A percentile compares a stretch with the other conserved stretches of the same genome.
Evolutionary conservation across 2,888 invertebrate genomes (phyloP).

Genomic region (Folsomia candida): DNA sequence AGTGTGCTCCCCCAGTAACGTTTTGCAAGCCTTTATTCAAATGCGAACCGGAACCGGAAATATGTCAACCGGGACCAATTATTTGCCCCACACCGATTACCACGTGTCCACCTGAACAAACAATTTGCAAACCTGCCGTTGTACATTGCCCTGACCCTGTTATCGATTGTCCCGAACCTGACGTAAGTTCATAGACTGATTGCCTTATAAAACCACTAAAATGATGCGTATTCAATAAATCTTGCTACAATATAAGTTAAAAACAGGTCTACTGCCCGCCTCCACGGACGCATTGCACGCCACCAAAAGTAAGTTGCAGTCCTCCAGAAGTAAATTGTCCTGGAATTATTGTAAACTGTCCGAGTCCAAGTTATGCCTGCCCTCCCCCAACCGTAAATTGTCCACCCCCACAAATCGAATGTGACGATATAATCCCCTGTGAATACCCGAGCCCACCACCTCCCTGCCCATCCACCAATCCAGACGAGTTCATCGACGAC

Average conservation of each 20-base stretch:
- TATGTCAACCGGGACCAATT: slow-evolving; percentile 21
- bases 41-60: slow-evolving; percentile 24
- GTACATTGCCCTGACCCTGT: slow-evolving; percentile 24
- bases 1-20: slow-evolving; percentile 28
- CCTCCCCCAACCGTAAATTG: slow-evolving; percentile 17
- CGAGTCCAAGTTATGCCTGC: slow-evolving; percentile 20
- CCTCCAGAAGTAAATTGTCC: slow-evolving; percentile 17
- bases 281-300: slow-evolving; percentile 14
- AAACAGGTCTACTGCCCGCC: slow-evolving; percentile 26
- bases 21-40: slow-evolving; percentile 18
- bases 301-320: neutral
- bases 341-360: slow-evolving; percentile 25
- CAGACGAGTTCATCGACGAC: neutral
- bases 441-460: slow-evolving; percentile 7
- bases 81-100: slow-evolving; percentile 35
- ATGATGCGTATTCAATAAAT: too few relatives aligned
- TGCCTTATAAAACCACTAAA: too few relatives aligned
- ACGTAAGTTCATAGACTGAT: slow-evolving; percentile 19
- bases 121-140: slow-evolving; percentile 18
- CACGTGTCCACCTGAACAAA: slow-evolving; percentile 26
- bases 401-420: slow-evolving; percentile 22
- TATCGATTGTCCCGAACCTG: slow-evolving; percentile 28
- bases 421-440: slow-evolving; percentile 26
- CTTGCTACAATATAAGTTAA: neutral
- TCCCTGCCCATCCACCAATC: slow-evolving; percentile 22